Percentiles rank a stretch among this genome's conserved stretches.
These are phyloP conservation scores for Globia sparganii DNA, from an alignment of 2,888 invertebrate genomes.

Conservation along the genomic window DNA sequence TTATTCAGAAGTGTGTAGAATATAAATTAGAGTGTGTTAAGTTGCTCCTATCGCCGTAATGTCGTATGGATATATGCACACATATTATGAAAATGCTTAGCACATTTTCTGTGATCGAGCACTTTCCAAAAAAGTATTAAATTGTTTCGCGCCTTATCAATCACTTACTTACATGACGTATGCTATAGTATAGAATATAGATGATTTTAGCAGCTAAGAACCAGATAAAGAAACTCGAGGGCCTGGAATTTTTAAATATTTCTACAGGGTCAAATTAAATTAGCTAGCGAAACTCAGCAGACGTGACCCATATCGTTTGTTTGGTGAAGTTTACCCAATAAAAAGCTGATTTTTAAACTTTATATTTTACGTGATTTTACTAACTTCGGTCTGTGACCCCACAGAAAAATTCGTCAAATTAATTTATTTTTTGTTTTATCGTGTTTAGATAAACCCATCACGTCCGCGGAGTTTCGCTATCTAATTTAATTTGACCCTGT, in stretches of 20 bases:
- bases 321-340: too few species aligned
- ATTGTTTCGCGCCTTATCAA: background rate
- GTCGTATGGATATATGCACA: background rate
- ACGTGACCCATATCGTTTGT: too few species aligned
- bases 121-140: background rate
- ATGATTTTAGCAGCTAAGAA: constrained; percentile 6
- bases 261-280: background rate
- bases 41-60: background rate
- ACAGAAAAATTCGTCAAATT: too few species aligned
- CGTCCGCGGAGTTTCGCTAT: too few species aligned
- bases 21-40: constrained; percentile 13
- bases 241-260: constrained; percentile 4
- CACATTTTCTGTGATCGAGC: constrained; percentile 13
- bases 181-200: too few species aligned
- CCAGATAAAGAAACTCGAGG: constrained; percentile 4
- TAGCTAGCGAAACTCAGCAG: too few species aligned
- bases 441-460: background rate
- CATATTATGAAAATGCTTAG: background rate
- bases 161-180: background rate
- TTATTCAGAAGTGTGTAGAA: constrained; percentile 23
- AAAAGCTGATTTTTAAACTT: too few species aligned
- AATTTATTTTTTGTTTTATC: background rate
- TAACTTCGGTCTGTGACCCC: too few species aligned
- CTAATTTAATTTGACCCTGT: background rate
- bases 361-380: too few species aligned